phyloP scores from a whole-genome alignment of 2,888 invertebrate genomes.

The Cryptocheilus praepositus region DNA sequence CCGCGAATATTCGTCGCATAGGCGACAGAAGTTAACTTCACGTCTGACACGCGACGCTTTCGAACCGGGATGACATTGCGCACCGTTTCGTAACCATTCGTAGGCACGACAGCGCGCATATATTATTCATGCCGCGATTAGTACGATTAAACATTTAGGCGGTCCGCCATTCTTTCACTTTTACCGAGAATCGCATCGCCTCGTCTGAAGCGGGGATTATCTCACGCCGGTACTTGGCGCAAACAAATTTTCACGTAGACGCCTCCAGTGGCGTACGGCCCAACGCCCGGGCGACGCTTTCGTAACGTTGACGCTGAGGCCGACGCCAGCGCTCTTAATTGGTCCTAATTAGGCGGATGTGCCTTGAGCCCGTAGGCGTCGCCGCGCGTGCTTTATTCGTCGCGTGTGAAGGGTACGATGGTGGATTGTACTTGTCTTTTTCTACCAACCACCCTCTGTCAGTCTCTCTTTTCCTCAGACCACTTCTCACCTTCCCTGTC shows the following conservation, averaged over 20 bases:
- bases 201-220: conserved; percentile 33
- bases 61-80: too few species aligned
- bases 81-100: too few species aligned
- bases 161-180: conserved; percentile 48
- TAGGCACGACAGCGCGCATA: conserved; percentile 1
- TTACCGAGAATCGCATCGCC: conserved; percentile 11
- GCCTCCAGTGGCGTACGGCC: conserved; percentile 12
- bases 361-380: conserved; percentile 24
- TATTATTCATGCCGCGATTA: conserved; percentile 58
- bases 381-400: conserved; percentile 20
- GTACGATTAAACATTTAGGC: conserved; percentile 56
- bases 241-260: conserved; percentile 42
- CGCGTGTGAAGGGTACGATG: neutral
- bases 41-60: too few species aligned
- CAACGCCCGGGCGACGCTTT: neutral
- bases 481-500: neutral
- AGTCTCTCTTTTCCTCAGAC: neutral
- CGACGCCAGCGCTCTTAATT: conserved; percentile 41
- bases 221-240: conserved; percentile 25
- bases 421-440: neutral
- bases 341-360: conserved; percentile 47
- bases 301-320: neutral
- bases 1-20: too few species aligned
- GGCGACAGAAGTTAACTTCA: too few species aligned
- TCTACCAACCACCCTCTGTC: neutral